These are phyloP conservation scores for Leucoraja erinaceus DNA, from an alignment of 2,113 vertebrate species.

Conservation along the genomic window DNA sequence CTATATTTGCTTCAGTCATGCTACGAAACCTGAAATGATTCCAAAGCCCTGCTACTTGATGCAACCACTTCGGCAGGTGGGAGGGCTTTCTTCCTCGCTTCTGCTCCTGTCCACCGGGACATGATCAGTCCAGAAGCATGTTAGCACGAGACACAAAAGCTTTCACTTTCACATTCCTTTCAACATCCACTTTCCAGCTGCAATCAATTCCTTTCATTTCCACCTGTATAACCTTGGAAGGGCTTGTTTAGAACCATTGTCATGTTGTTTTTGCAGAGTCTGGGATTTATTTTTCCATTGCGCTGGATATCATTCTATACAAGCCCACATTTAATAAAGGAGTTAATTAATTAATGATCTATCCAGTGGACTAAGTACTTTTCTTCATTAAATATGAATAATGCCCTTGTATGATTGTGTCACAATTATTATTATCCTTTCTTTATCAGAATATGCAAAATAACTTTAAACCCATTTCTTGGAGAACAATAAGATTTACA, in stretches of 20 bases:
- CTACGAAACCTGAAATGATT: background rate
- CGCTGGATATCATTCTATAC: background rate
- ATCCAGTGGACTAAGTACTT: too few species aligned
- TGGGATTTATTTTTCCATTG: background rate
- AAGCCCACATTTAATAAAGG: background rate
- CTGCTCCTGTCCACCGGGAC: background rate
- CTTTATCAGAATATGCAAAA: too few species aligned
- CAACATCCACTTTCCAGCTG: background rate
- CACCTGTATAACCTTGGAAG: background rate
- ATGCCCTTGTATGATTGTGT: too few species aligned
- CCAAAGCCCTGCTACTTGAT: background rate
- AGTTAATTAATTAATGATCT: background rate
- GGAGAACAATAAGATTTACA: too few species aligned
- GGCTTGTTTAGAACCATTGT: background rate
- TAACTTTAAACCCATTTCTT: too few species aligned
- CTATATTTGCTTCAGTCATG: background rate
- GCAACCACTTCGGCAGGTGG: background rate
- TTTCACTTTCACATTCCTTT: slow-evolving; percentile 1
- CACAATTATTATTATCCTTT: too few species aligned
- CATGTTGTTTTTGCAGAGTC: background rate
- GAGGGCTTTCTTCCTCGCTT: background rate
- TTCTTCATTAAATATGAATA: too few species aligned
- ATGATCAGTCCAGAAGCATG: background rate
- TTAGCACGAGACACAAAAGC: background rate
- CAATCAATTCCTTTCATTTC: background rate